Evolutionary conservation across 2,113 vertebrate genomes (phyloP).

Genomic region (Corythornis cristatus): DNA sequence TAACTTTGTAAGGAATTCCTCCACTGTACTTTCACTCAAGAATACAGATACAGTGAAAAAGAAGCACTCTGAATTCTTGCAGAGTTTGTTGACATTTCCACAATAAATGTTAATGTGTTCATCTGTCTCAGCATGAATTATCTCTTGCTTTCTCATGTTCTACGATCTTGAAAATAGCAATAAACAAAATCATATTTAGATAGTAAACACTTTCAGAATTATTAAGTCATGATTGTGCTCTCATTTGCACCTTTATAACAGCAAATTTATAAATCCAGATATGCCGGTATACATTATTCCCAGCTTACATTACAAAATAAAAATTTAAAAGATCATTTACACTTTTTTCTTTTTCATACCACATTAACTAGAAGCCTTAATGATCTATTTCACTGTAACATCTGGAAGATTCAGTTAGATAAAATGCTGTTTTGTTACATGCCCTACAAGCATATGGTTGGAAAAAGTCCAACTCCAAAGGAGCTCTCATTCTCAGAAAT

Average conservation of each 20-base stretch:
- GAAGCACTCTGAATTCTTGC: background rate
- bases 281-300: background rate
- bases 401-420: slow-evolving; percentile 19
- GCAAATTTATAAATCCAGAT: background rate
- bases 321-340: background rate
- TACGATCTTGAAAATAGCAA: background rate
- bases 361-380: background rate
- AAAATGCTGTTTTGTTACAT: background rate
- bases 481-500: background rate
- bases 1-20: background rate
- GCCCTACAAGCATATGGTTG: background rate
- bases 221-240: background rate
- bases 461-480: background rate
- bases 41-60: background rate
- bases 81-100: background rate
- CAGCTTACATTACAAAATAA: background rate
- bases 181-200: slow-evolving; percentile 5
- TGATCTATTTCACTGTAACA: background rate
- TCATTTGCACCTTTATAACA: background rate
- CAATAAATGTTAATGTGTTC: background rate
- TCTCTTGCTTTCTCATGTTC: background rate
- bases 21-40: background rate
- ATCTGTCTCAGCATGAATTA: background rate
- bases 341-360: background rate
- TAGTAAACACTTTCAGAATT: background rate